A percentile compares a stretch with the other conserved stretches of the same genome.
phyloP scores from a whole-genome alignment of 2,888 invertebrate species.

The Eupithecia vulgata region DNA sequence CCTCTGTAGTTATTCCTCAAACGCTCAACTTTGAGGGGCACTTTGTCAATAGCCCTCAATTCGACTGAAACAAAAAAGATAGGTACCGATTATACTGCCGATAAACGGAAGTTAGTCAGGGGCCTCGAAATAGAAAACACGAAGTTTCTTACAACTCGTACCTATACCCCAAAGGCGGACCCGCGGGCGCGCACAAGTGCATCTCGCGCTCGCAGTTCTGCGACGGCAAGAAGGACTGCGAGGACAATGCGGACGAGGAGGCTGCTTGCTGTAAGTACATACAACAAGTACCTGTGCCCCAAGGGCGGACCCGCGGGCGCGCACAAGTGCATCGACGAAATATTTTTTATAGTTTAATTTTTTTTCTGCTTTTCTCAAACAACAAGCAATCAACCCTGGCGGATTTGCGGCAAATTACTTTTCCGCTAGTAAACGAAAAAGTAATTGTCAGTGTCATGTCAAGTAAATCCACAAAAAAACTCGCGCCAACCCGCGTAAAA shows the following conservation, averaged over 20 bases:
- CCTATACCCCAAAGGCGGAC: slow-evolving; percentile 90
- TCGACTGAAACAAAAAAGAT: slow-evolving; percentile 13
- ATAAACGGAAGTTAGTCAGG: not conserved
- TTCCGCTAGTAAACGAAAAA: too few species aligned
- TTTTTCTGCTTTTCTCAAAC: too few species aligned
- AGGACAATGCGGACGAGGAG: slow-evolving; percentile 95
- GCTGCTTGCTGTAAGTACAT: slow-evolving; percentile 92
- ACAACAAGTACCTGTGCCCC: not conserved
- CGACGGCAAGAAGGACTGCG: slow-evolving; percentile 95
- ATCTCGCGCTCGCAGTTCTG: slow-evolving; percentile 94
- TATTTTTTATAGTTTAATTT: too few species aligned
- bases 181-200: slow-evolving; percentile 91
- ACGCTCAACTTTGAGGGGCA: slow-evolving; percentile 21
- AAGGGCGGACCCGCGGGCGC: too few species aligned
- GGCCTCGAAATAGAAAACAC: too few species aligned
- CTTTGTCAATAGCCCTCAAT: slow-evolving; percentile 14
- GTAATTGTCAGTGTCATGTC: too few species aligned
- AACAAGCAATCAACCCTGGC: too few species aligned
- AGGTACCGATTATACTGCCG: too few species aligned
- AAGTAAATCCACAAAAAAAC: too few species aligned
- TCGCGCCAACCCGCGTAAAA: too few species aligned
- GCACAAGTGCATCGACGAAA: too few species aligned
- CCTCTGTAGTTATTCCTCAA: slow-evolving; percentile 25
- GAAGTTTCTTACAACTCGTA: slow-evolving; percentile 88
- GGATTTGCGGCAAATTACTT: too few species aligned